Base-by-base conservation (phyloP, 2,888 invertebrate species). In the Platypus cylindrus region DNA sequence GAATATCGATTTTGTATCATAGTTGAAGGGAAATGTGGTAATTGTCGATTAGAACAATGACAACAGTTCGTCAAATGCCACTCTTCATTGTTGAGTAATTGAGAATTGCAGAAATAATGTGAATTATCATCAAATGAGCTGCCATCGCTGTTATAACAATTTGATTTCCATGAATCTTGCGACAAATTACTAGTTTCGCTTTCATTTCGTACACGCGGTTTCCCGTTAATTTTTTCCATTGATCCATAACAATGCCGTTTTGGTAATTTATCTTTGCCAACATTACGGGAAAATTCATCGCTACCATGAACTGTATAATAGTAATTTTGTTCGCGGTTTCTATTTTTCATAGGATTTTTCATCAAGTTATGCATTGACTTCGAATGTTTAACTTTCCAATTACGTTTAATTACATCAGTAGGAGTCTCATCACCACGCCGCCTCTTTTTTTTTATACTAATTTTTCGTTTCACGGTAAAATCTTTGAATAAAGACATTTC, bases 251-350 rank as follows among this genome's bases (percentile, higher is more conserved):
- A 14, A 18, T 26, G 23, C 9, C 7, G 32, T 11, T 14, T 25
- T 11, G 25, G n/a, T 12, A 33, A 24, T 16, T 31, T 17, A 22
- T n/a, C n/a, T n/a, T 17, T 25, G n/a, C 20, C 27, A 3, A 20
- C 17, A 18, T 27, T 28, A 17, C 31, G 30, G 2, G 44, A 41
- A 16, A 46, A 41, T 20, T 44, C 38, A 29, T 41, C 48, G 22
- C 44, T 50, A 43, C 57, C 58, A 42, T 65, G 65, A 18, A 64
- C 52, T 9, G 65, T 65, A 41, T 63, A 60, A 46, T 64, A 64
- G n/a, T n/a, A n/a, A 24, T 51, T 55, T 37, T 54, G 49, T 3
- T 47, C 47, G 9, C 28, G 37, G 16, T 20, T 36, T 26, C 26
- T 38, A 34, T 29, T 40, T 32, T 36, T 41, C 13, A 42, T 38